Percentiles rank a stretch among this genome's conserved stretches.
These are phyloP conservation scores for Eupelmus urozonus DNA, from an alignment of 2,888 invertebrate genomes.

Conservation along the genomic window DNA sequence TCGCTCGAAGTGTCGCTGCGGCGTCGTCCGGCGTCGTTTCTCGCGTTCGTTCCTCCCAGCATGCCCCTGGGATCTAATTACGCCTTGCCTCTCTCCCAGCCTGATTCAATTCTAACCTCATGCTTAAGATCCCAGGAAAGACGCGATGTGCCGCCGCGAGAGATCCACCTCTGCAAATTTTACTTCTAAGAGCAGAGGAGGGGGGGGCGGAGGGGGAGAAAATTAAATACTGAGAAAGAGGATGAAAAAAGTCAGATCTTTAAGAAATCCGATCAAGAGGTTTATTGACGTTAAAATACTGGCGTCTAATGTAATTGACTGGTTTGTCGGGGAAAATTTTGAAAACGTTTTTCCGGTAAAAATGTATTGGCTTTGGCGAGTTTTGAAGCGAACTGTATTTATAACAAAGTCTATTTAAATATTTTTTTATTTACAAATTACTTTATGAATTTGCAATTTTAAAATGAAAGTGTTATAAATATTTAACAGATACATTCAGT, in stretches of 20 bases:
- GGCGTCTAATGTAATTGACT: not conserved
- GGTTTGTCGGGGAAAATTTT: too few relatives aligned
- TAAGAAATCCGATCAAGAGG: not conserved
- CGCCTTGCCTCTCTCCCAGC: slow-evolving; percentile 4
- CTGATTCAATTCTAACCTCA: slow-evolving; percentile 39
- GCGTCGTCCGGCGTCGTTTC: not conserved
- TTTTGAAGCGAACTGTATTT: too few relatives aligned
- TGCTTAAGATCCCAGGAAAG: slow-evolving; percentile 16
- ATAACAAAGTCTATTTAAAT: too few relatives aligned
- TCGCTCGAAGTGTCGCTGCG: slow-evolving; percentile 2
- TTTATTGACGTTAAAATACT: not conserved
- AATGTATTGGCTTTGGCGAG: too few relatives aligned
- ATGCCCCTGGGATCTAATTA: slow-evolving; percentile 19
- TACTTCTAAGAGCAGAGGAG: not conserved
- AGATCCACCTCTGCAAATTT: not conserved
- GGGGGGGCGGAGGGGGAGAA: too few relatives aligned
- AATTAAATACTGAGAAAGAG: slow-evolving; percentile 6
- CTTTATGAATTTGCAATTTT: too few relatives aligned
- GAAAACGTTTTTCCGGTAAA: too few relatives aligned
- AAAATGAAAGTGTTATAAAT: too few relatives aligned
- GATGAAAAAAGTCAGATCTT: not conserved
- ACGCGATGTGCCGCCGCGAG: not conserved
- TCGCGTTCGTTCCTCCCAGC: not conserved
- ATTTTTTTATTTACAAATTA: too few relatives aligned
- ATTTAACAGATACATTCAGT: too few relatives aligned